phyloP scores from a whole-genome alignment of 2,888 invertebrate genomes.

The Megalurothrips usitatus region DNA sequence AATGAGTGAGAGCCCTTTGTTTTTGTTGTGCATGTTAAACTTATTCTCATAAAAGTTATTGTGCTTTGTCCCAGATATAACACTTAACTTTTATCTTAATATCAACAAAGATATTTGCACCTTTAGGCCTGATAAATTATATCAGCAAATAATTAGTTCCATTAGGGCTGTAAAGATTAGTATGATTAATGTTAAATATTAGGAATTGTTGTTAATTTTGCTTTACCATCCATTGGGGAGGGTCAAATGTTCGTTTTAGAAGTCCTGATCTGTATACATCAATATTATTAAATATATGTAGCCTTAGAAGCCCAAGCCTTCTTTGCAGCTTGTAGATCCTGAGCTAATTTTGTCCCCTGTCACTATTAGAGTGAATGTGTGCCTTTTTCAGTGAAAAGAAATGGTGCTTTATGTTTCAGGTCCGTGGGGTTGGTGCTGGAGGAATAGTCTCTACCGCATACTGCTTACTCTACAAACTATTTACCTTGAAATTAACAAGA shows the following conservation, averaged over 20 bases:
- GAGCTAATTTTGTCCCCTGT: background rate
- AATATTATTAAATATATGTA: too few relatives aligned
- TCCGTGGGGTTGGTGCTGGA: constrained; percentile 97
- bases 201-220: too few relatives aligned
- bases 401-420: constrained; percentile 52
- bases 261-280: too few relatives aligned
- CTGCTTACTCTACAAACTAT: constrained; percentile 96
- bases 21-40: constrained; percentile 14
- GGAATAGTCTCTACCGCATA: constrained; percentile 99
- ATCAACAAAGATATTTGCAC: background rate
- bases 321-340: background rate
- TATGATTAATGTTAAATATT: too few relatives aligned
- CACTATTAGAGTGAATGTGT: constrained; percentile 22
- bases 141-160: too few relatives aligned
- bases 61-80: background rate
- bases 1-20: constrained; percentile 1
- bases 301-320: too few relatives aligned
- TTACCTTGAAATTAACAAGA: constrained; percentile 91
- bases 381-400: background rate
- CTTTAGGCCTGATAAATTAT: too few relatives aligned
- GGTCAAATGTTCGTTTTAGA: too few relatives aligned
- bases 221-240: too few relatives aligned
- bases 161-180: too few relatives aligned
- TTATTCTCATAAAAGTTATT: background rate
- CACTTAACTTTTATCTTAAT: background rate